phyloP scores from a whole-genome alignment of 2,797 vertebrate genomes.

The Cyclura pinguis region DNA sequence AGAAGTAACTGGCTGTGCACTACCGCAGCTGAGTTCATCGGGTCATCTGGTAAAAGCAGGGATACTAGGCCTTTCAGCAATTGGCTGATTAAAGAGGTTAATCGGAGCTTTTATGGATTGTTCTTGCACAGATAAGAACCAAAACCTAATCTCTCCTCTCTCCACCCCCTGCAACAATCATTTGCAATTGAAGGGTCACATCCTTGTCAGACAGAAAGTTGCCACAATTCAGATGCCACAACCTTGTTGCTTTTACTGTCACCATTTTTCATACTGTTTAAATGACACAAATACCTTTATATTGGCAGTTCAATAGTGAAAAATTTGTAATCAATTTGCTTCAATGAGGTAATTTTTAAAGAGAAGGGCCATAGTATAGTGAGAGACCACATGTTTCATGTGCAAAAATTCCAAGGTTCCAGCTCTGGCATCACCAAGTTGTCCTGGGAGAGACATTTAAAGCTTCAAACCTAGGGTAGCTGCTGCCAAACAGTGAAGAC shows the following conservation, averaged over 20 bases:
- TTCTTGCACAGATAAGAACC: constrained; percentile 64
- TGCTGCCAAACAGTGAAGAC: not conserved
- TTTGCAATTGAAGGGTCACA: constrained; percentile 19
- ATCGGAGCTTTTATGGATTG: constrained; percentile 63
- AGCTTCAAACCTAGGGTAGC: not conserved
- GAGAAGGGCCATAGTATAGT: not conserved
- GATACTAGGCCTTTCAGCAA: constrained; percentile 45
- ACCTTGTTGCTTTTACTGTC: not conserved
- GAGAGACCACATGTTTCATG: not conserved
- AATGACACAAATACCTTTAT: not conserved
- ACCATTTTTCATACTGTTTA: not conserved
- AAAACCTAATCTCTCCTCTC: constrained; percentile 60
- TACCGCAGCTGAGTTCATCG: constrained; percentile 30
- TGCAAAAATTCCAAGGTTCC: not conserved
- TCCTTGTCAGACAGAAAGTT: constrained; percentile 33
- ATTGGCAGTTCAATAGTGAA: not conserved
- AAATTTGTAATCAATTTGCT: not conserved
- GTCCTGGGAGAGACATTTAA: not conserved
- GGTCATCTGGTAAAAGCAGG: constrained; percentile 58
- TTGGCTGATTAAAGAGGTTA: constrained; percentile 66
- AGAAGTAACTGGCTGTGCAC: not conserved
- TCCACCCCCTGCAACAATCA: not conserved
- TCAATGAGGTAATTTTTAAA: not conserved
- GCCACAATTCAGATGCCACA: not conserved
- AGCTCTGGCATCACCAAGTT: not conserved